These are phyloP conservation scores for Phyllotreta cruciferae DNA, from an alignment of 2,888 invertebrate species.

Conservation along the genomic window DNA sequence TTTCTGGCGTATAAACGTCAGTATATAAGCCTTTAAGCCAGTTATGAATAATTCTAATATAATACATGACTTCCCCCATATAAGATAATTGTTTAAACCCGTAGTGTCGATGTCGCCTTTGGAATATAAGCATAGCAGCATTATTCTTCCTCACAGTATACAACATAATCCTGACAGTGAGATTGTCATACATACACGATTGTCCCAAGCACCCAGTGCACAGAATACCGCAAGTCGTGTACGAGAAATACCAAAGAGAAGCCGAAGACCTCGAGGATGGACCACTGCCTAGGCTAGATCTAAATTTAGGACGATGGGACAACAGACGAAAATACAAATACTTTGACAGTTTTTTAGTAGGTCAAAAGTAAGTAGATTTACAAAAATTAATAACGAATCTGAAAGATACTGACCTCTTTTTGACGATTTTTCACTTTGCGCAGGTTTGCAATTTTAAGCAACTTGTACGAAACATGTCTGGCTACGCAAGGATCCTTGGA, in stretches of 20 bases:
- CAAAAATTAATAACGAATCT: no score
- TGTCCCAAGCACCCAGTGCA: conserved; percentile 33
- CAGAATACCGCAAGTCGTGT: conserved; percentile 43
- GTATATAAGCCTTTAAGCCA: no score
- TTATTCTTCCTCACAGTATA: conserved; percentile 71
- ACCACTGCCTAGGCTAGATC: conserved; percentile 66
- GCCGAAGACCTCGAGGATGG: conserved; percentile 41
- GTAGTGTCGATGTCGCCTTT: conserved; percentile 66
- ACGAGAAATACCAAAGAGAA: conserved; percentile 38
- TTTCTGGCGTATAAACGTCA: no score
- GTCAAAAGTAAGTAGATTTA: conserved; percentile 57
- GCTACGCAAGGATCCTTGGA: conserved; percentile 90
- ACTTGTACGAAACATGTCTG: conserved; percentile 67
- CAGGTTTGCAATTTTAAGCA: conserved; percentile 67
- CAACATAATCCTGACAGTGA: conserved; percentile 68
- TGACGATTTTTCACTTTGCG: no score
- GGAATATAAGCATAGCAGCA: conserved; percentile 72
- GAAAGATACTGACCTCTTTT: no score
- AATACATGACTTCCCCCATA: no score
- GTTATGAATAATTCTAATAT: no score
- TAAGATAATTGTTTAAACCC: no score
- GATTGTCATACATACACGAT: conserved; percentile 61
- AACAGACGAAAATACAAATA: conserved; percentile 71
- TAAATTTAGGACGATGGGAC: conserved; percentile 79
- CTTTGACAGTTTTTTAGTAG: conserved; percentile 76